phyloP scores from a whole-genome alignment of 2,113 vertebrate genomes.

The Jaculus jaculus region DNA sequence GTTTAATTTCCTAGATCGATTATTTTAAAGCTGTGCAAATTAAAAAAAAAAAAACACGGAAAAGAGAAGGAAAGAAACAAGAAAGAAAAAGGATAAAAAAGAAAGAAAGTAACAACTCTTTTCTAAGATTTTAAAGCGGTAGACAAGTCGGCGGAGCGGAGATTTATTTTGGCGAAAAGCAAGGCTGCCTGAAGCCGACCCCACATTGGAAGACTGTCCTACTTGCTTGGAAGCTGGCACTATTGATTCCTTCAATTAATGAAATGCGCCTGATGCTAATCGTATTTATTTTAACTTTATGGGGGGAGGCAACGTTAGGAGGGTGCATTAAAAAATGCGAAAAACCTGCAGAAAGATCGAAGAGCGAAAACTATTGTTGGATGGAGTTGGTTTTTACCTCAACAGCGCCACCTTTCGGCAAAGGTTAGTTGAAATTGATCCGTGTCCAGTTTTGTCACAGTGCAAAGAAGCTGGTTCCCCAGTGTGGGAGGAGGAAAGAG shows the following conservation, averaged over 20 bases:
- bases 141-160: slow-evolving; percentile 58
- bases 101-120: slow-evolving; percentile 51
- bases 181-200: background rate
- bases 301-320: slow-evolving; percentile 50
- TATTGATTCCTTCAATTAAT: slow-evolving; percentile 63
- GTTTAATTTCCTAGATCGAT: slow-evolving; percentile 44
- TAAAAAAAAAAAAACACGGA: background rate
- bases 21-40: slow-evolving; percentile 49
- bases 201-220: slow-evolving; percentile 2
- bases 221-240: slow-evolving; percentile 43
- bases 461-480: slow-evolving; percentile 1
- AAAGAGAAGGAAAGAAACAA: too few relatives aligned
- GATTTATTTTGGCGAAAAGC: slow-evolving; percentile 44
- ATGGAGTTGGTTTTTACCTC: slow-evolving; percentile 86
- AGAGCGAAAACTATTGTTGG: slow-evolving; percentile 75
- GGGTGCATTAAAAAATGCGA: slow-evolving; percentile 40
- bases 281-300: slow-evolving; percentile 71
- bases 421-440: slow-evolving; percentile 80
- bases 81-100: background rate
- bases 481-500: background rate
- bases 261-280: slow-evolving; percentile 70
- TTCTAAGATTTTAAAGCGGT: slow-evolving; percentile 80
- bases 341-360: slow-evolving; percentile 68
- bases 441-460: slow-evolving; percentile 69
- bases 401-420: slow-evolving; percentile 98